Conservation (phyloP, 2,888 invertebrate species). For the Protophormia terraenovae region DNA sequence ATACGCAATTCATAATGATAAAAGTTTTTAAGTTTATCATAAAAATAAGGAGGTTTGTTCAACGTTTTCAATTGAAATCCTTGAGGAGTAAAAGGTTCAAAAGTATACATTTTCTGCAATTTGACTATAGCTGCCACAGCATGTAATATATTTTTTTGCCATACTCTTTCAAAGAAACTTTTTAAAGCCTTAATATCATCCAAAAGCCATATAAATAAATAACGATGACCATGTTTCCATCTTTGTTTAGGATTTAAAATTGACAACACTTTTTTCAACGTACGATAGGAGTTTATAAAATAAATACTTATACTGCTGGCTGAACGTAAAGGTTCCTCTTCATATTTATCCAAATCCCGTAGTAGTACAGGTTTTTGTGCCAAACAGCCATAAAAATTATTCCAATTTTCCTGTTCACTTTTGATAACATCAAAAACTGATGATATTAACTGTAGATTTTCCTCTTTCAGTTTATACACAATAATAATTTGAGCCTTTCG, state of each 20-base stretch:
- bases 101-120: conserved; percentile 70
- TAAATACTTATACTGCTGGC: conserved; percentile 73
- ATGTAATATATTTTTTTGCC: conserved; percentile 73
- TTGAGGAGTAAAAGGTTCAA: conserved; percentile 73
- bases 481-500: conserved; percentile 44
- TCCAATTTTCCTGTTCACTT: conserved; percentile 13
- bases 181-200: conserved; percentile 65
- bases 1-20: conserved; percentile 72
- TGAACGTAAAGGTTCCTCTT: conserved; percentile 71
- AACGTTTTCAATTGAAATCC: conserved; percentile 70
- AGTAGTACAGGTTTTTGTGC: conserved; percentile 38
- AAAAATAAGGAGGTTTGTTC: conserved; percentile 51
- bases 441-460: not conserved
- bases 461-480: conserved; percentile 28
- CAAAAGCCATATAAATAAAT: conserved; percentile 74
- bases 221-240: conserved; percentile 74
- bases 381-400: conserved; percentile 52
- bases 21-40: conserved; percentile 75
- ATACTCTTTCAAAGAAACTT: conserved; percentile 71
- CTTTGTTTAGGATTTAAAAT: conserved; percentile 73
- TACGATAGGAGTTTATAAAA: conserved; percentile 63
- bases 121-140: conserved; percentile 71
- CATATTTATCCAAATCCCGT: conserved; percentile 68
- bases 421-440: not conserved
- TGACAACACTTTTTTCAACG: conserved; percentile 67